Base-by-base conservation (phyloP, 1,140 invertebrate genomes). In the Aphelinus atriplicis region DNA sequence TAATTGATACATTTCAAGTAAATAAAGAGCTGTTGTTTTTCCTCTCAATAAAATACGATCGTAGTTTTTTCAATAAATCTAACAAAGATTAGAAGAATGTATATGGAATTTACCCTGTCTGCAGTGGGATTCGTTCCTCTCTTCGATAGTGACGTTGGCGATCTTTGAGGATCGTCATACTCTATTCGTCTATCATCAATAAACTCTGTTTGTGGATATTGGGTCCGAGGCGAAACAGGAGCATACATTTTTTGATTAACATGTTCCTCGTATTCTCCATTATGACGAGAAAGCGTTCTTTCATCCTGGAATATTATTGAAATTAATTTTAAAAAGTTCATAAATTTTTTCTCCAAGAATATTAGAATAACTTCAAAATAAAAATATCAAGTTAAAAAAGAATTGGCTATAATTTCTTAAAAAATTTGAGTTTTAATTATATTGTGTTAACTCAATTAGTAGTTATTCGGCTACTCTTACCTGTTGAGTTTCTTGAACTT, bases 261-360 rank as follows among this genome's bases (percentile, higher is more conserved):
- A 26, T 26, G 26, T 3, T 73, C 74, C 74, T 86, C 82, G 48
- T 82, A 86, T 68, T 87, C 86, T 48, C 82, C 84, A 57, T 85
- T 85, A 72, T 85, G 80, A 71, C 83, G 76, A 62, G 80, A 77
- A 51, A 69, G 75, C 50, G 81, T 75, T 65, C 80, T 71, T 3
- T 86, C 84, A 62, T 86, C 85, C 86, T 86, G 68, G 10, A 78
- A 57, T 50, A 63, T 56, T 48, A 1, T 53, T n/a, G 53, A 67
- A 56, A 4, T 56, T 42, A 1, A 42, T 61, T 26, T 26, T 26
- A 26, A 26, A 26, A 26, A 26, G 26, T 26, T 26, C 26, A 26
- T 26, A 26, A 26, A 26, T 26, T 26, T 26, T 26, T 26, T 26
- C 26, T 26, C 26, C 26, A 26, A 26, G 26, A 26, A 26, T 26